phyloP scores from a whole-genome alignment of 2,797 vertebrate species.

The Parauchenoglanis punctatus region DNA sequence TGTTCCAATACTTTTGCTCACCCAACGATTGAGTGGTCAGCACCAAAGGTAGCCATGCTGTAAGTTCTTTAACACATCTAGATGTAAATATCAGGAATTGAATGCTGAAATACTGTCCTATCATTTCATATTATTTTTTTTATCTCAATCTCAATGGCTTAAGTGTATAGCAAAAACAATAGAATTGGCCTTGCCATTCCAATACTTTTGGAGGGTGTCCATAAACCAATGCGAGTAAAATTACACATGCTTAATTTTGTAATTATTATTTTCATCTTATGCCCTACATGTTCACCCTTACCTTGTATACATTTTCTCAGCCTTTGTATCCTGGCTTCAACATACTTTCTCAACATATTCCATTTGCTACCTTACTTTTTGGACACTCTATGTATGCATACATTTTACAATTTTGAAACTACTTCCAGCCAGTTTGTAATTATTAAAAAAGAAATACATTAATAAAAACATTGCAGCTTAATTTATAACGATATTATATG shows the following conservation, averaged over 20 bases:
- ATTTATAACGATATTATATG: background rate
- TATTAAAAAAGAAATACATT: no score
- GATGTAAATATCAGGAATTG: background rate
- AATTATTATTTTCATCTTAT: background rate
- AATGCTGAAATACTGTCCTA: background rate
- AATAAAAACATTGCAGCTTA: background rate
- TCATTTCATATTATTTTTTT: background rate
- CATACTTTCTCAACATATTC: no score
- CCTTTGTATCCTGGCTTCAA: no score
- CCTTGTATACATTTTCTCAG: background rate
- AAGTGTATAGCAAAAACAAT: background rate
- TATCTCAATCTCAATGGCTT: background rate
- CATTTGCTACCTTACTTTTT: no score
- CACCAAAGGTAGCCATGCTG: background rate
- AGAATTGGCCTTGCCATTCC: background rate
- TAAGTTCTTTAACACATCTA: background rate
- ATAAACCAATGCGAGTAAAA: background rate
- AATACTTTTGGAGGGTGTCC: background rate
- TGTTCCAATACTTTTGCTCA: background rate
- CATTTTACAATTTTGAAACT: no score
- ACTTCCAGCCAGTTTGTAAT: no score
- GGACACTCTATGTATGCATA: no score
- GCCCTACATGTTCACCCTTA: background rate
- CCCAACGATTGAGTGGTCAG: background rate
- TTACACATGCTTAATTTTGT: background rate